phyloP scores from a whole-genome alignment of 2,797 vertebrate species.

The Gila robusta region DNA sequence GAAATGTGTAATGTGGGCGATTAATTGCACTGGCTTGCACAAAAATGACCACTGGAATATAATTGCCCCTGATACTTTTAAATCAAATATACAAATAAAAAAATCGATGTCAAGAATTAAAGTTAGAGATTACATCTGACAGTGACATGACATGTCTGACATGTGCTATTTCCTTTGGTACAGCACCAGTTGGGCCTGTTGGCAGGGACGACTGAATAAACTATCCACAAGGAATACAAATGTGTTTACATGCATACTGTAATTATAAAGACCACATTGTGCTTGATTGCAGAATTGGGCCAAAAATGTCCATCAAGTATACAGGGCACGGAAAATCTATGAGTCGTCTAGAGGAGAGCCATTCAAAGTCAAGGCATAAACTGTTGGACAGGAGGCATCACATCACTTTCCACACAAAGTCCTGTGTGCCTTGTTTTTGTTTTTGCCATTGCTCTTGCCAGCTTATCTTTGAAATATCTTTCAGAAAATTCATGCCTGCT shows the following conservation, averaged over 20 bases:
- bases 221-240: slow-evolving; percentile 17
- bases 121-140: background rate
- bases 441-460: slow-evolving; percentile 7
- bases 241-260: slow-evolving; percentile 31
- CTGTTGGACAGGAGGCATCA: background rate
- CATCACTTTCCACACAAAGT: slow-evolving; percentile 17
- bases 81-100: background rate
- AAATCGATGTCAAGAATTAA: background rate
- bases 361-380: background rate
- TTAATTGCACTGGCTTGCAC: background rate
- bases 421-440: slow-evolving; percentile 8
- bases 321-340: background rate
- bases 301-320: slow-evolving; percentile 38
- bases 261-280: slow-evolving; percentile 41
- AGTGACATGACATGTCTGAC: slow-evolving; percentile 18
- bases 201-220: slow-evolving; percentile 7
- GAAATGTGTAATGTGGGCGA: background rate
- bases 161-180: slow-evolving; percentile 19
- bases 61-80: background rate
- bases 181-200: slow-evolving; percentile 13
- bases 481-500: background rate
- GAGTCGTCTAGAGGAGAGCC: slow-evolving; percentile 10
- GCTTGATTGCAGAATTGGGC: slow-evolving; percentile 8
- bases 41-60: background rate
- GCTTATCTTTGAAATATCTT: slow-evolving; percentile 28